Base-by-base conservation (phyloP, 2,113 vertebrate species). In the Proterorhinus semilunaris region DNA sequence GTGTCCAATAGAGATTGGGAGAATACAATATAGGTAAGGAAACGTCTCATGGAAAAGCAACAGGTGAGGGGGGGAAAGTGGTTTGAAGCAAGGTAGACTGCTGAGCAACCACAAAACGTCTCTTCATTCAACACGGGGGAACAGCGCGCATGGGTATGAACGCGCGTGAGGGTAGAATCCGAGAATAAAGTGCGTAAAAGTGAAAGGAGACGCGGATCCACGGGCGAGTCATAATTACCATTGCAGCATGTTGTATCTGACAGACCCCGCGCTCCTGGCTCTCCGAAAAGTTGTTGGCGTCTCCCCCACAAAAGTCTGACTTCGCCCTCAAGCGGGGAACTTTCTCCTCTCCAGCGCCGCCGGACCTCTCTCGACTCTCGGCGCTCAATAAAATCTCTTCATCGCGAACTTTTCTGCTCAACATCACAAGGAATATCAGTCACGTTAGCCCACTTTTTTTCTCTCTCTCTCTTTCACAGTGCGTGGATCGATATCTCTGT, bases 271-370 rank as follows among this genome's bases (percentile, higher is more conserved):
- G 85, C 74, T 92, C 68, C 87, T 87, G 89, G 86, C 70, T 75
- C 84, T 87, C 88, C 84, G 83, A 72, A 79, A 88, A 87, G 68
- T 87, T 86, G 72, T 66, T 3, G 27, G 27, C 79, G 82, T 88
- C 88, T 79, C 87, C 88, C 77, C 86, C 78, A 74, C 79, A 80
- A 88, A 91, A 90, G 90, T 91, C 90, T 86, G 88, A 90, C 87
- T 87, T 92, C 89, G 92, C 89, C 90, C 91, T 92, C 90, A 91
- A 92, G 90, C 87, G 91, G 91, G 91, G 89, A 89, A 89, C 86
- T 89, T 88, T 87, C 83, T 88, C 82, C 88, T 87, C 87, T 85
- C 81, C 84, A 83, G 42, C 61, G 74, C 75, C 58, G 45, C 53
- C 44, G 69, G 74, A 46, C 58, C 44, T n/a, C 76, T 48, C 67